Base-by-base conservation (phyloP, 2,888 invertebrate species). In the Nowickia ferox region DNA sequence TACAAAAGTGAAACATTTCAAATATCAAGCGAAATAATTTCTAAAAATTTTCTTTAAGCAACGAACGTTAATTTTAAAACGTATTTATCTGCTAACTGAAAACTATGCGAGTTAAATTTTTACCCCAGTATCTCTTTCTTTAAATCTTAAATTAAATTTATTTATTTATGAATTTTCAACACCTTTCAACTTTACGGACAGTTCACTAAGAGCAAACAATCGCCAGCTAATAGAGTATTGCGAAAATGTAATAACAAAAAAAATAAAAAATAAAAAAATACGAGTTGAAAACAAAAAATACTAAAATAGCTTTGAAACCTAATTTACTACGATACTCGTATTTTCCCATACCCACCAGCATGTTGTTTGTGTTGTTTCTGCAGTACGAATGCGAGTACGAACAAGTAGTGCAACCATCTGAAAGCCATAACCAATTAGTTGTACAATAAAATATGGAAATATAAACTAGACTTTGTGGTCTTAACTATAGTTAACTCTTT, bases 81-180 rank as follows among this genome's bases (percentile, higher is more conserved):
- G 9, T 11, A 59, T 19, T 44, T 15, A 57, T 44, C 15, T 44
- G 40, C 22, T 57, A 57, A 55, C 44, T 57, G 42, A 46, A 44
- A 65, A 22, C 46, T 13, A 40, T 22, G 53, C 8, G 9, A 44
- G 15, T 2, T 5, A 51, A 9, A 75, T 42, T 51, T 63, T 63
- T 63, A 8, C 0, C 46, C 0, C 11, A 30, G 17, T 53, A 68
- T 77, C 44, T 57, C 2, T 57, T 66, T 30, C 30, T 77, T 30
- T 53, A 40, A 40, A 68, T 48, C 53, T 55, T 48, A 61, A 84
- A 80, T 71, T 57, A 75, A 69, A 74, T 74, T 61, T 84, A 79
- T 78, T 83, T 83, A 72, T 69, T 84, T 84, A 79, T 75, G 63
- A 84, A 79, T 79, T 84, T 79, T 84, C 72, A 84, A 81, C 84